Base-by-base conservation (phyloP, 2,888 invertebrate species). In the Cerceris rybyensis region DNA sequence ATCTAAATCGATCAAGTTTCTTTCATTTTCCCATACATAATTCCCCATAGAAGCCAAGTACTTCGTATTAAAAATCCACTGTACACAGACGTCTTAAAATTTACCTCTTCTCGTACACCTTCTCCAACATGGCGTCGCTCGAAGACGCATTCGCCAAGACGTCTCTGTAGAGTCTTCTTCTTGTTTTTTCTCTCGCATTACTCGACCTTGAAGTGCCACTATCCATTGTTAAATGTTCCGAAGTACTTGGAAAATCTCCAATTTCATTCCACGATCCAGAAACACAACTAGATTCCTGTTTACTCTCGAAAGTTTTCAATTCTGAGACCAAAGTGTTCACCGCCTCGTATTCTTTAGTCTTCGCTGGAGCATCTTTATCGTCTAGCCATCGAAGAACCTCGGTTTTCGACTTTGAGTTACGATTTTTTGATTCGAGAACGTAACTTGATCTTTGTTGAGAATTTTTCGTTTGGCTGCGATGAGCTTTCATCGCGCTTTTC, bases 111-210 rank as follows among this genome's bases (percentile, higher is more conserved):
- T 91, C 91, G 13, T 89, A 86, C 2, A 85, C 72, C 46, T 84
- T 85, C 7, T 89, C 90, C 28, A 81, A 63, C 8, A 81, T 60
- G 0, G 78, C 57, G 6, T 84, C 88, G 6, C 60, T 78, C 50
- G 80, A 75, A 75, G 82, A 85, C 73, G 88, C 90, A 91, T 87
- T 93, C 63, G 94, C 93, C 6, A 94, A 89, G 0, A 94, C 94
- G 7, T 94, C 93, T 81, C 94, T 93, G 87, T 94, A 94, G 4
- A 94, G 88, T n/a, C 94, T 93, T 82, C 93, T 94, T 82, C 93
- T 93, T n/a, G 70, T 74, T 0, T 41, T 50, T 6, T 0, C 65
- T 1, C 49, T 43, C 50, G 46, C 68, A n/a, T 17, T 8, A 7
- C 9, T 13, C 7, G 50, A 9, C 0, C 61, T 50, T 39, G 14